These are phyloP conservation scores for Volucella inflata DNA, from an alignment of 2,888 invertebrate genomes.

Conservation along the genomic window DNA sequence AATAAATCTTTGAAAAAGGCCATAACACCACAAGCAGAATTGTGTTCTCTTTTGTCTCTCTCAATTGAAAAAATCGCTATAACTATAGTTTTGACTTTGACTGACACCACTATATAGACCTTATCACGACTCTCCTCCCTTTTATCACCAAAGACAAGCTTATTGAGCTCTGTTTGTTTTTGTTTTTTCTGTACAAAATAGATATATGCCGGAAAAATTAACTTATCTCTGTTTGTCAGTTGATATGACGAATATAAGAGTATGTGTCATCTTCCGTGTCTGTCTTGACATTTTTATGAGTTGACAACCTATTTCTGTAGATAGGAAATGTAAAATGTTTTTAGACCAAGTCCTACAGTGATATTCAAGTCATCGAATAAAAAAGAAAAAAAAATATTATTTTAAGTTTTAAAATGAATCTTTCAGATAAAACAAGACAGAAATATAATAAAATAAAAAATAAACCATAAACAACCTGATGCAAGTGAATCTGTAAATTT, in stretches of 20 bases:
- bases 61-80: too few species aligned
- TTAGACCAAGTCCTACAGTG: conserved; percentile 2
- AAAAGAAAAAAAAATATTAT: neutral
- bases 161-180: too few species aligned
- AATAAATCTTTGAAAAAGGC: too few species aligned
- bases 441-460: neutral
- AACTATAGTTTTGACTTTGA: too few species aligned
- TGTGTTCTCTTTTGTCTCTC: too few species aligned
- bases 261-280: neutral
- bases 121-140: too few species aligned
- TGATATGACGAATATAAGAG: neutral
- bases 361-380: conserved; percentile 6
- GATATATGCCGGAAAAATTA: too few species aligned
- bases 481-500: conserved; percentile 12
- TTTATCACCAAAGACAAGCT: too few species aligned
- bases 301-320: conserved; percentile 1
- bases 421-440: conserved; percentile 32
- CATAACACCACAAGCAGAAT: too few species aligned
- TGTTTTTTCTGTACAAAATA: too few species aligned
- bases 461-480: neutral
- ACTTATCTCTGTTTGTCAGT: too few species aligned
- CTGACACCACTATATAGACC: too few species aligned
- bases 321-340: conserved; percentile 2
- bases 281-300: neutral
- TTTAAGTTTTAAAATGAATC: conserved; percentile 16